Evolutionary conservation across 1,140 invertebrate genomes (phyloP), one percentile per base, ranked within the genome.

Genomic region (Heliconius hermathena): DNA sequence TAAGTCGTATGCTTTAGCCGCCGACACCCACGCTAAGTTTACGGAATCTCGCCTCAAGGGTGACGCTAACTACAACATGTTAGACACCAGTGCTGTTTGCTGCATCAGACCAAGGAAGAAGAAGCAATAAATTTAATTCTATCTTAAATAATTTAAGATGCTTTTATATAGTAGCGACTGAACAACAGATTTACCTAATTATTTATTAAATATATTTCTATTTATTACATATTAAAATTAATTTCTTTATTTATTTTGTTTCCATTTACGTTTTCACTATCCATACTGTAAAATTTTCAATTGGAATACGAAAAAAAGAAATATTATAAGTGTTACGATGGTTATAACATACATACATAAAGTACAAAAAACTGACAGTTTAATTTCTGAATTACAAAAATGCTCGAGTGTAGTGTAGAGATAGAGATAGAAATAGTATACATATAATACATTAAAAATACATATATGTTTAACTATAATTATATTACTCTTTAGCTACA

Each of bases 21-120:
- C 96, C 1, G 96, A 97, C 78, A 95, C 95, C 11, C 97, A 98
- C 88, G 95, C 96, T 22, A 97, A 97, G 85, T 98, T 96, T 81
- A 95, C 97, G 20, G 95, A 95, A 80, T 96, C 96, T 16, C 95
- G 95, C 46, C 93, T 96, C 36, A 96, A 96, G 78, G 97, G 97
- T 18, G 91, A 94, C 78, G 95, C 97, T n/a, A 95, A 97, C 82
- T 98, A 97, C 85, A 97, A 97, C 86, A 94, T 97, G 84, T 84
- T 96, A 41, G 93, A 94, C 46, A 91, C 90, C 33, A 93, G 92
- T 41, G 86, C 85, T 18, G 90, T 90, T 3, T 93, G 92, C 84
- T 93, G 90, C 85, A 89, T 92, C 86, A 90, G 90, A 20, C 91
- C 90, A 5, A 90, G 90, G 78, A 94, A 93, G 89, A 94, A 94